Evolutionary conservation across 1,140 invertebrate species (phyloP), one percentile per base, ranked within the genome.

Genomic region (Rhysida immarginata): DNA sequence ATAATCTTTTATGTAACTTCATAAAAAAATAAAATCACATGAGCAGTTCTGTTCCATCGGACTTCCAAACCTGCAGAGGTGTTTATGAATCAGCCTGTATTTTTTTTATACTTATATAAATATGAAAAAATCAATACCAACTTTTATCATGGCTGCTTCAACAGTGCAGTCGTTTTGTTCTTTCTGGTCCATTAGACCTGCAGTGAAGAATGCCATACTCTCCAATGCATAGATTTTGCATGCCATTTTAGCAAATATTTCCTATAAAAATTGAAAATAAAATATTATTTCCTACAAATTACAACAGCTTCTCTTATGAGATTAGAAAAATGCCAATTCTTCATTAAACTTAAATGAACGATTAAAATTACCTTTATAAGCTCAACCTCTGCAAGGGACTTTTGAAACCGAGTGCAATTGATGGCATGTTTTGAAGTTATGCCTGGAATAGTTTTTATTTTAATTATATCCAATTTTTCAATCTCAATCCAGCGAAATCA

Each of bases 181-280:
- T 57, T 81, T 82, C 14, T 69, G 69, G 64, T 89, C 86, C 24
- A 81, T 63, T 11, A 85, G 67, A 2, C 79, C 80, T 41, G 81
- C 76, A 0, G 84, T 85, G 25, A 86, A 62, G 66, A 86, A 91
- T 0, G 81, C 69, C 71, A 84, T 79, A 62, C 83, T 84, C 65
- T 91, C 87, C 72, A 87, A 81, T 0, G 77, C 78, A 65, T 89
- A 91, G 2, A 78, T 68, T 1, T 69, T 61, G 2, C 65, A 66
- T 8, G 74, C 67, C 20, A 81, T 70, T 62, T 75, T 69, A 1
- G 75, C 74, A 56, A 85, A 60, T 43, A 78, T 75, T 44, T 76
- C 69, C 63, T 75, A 59, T 1, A 64, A 60, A 58, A 24, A 46
- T 13, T 11, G 8, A 35, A 35, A 35, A 35, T 35, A 35, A 35